Evolutionary conservation across 2,888 invertebrate species (phyloP).

Genomic region (Uloborus plumipes): DNA sequence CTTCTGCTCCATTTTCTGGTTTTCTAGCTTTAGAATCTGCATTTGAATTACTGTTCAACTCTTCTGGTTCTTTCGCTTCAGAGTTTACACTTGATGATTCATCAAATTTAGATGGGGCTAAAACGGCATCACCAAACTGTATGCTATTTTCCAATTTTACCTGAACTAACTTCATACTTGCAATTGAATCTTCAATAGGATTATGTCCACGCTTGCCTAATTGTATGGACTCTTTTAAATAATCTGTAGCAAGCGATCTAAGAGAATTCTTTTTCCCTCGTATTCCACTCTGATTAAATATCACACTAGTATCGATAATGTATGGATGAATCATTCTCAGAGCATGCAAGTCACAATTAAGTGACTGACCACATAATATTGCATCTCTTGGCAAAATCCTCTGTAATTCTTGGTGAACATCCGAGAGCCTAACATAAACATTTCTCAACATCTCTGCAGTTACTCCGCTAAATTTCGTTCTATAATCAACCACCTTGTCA

Average conservation of each 20-base stretch:
- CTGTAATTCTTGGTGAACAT: constrained; percentile 84
- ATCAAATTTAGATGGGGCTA: neutral
- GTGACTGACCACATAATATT: constrained; percentile 95
- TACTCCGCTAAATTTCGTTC: constrained; percentile 85
- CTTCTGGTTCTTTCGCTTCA: too few species aligned
- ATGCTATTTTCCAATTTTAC: constrained; percentile 84
- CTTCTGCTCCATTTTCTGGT: too few species aligned
- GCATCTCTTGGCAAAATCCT: constrained; percentile 87
- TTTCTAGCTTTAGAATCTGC: too few species aligned
- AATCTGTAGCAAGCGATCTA: constrained; percentile 82
- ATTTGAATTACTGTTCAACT: too few species aligned
- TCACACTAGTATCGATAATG: constrained; percentile 89
- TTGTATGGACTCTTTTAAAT: constrained; percentile 86
- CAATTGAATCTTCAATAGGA: constrained; percentile 85
- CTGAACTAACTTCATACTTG: constrained; percentile 88
- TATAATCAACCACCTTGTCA: constrained; percentile 86
- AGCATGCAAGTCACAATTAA: constrained; percentile 90
- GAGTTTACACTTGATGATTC: neutral
- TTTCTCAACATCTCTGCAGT: constrained; percentile 79
- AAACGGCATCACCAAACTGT: constrained; percentile 79
- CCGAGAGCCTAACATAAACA: constrained; percentile 82
- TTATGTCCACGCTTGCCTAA: constrained; percentile 75
- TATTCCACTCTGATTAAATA: constrained; percentile 86
- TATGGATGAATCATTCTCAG: constrained; percentile 98
- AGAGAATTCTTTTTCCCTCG: constrained; percentile 86